Conservation (phyloP, 64 coral and sea anemone genomes). For the Dendronephthya gigantea region DNA sequence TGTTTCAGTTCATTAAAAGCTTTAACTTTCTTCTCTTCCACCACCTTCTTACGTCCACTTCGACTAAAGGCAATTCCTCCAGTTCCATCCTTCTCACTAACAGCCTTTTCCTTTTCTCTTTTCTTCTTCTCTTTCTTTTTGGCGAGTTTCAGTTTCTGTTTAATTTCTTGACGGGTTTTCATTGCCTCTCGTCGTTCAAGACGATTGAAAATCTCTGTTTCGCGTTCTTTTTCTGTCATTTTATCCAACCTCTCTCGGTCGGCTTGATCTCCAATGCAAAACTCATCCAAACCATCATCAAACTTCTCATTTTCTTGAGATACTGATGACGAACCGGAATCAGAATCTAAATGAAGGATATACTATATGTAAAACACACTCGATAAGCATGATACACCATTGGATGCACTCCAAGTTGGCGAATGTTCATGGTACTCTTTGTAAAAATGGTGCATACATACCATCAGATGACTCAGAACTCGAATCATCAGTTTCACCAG, state of each 20-base stretch:
- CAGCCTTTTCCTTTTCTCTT: slow-evolving; percentile 58
- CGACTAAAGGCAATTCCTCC: slow-evolving; percentile 85
- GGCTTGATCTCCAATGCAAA: slow-evolving; percentile 81
- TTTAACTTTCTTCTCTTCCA: slow-evolving; percentile 94
- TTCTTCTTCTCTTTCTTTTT: slow-evolving; percentile 97
- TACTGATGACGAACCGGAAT: slow-evolving; percentile 50
- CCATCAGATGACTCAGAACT: slow-evolving; percentile 47
- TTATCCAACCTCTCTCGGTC: slow-evolving; percentile 88
- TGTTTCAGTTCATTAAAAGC: slow-evolving; percentile 89
- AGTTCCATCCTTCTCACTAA: slow-evolving; percentile 43
- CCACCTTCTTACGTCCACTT: slow-evolving; percentile 71
- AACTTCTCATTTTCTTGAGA: slow-evolving; percentile 95
- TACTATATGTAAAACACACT: neutral
- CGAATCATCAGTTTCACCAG: slow-evolving; percentile 1
- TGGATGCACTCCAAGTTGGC: no score
- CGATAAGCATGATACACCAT: no score
- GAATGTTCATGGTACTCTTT: neutral
- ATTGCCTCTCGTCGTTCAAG: slow-evolving; percentile 89
- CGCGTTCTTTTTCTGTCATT: slow-evolving; percentile 95
- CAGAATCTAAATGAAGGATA: neutral
- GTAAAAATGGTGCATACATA: neutral
- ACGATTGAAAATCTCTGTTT: slow-evolving; percentile 86
- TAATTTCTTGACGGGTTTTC: slow-evolving; percentile 96
- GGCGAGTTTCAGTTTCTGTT: slow-evolving; percentile 60
- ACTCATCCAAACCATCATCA: slow-evolving; percentile 89